phyloP scores from a whole-genome alignment of 2,113 vertebrate species.

The Phasianus colchicus region DNA sequence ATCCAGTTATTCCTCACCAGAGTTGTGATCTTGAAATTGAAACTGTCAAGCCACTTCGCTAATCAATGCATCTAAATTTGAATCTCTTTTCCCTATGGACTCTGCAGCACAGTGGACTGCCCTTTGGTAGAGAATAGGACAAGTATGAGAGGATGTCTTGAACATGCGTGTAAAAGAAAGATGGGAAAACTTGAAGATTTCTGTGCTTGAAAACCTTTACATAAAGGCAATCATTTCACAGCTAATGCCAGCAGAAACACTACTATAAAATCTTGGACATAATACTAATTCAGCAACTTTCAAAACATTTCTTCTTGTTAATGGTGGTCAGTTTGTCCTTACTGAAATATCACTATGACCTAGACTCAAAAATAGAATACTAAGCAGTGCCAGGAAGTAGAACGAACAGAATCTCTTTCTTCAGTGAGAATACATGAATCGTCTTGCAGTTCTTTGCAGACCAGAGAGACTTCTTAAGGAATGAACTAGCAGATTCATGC shows the following conservation, averaged over 20 bases:
- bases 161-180: neutral
- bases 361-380: neutral
- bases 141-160: neutral
- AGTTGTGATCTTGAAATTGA: neutral
- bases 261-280: neutral
- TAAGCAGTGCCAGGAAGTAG: neutral
- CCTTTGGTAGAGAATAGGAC: neutral
- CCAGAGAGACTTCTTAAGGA: neutral
- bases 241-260: neutral
- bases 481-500: neutral
- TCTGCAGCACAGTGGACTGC: neutral
- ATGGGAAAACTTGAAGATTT: neutral
- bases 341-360: neutral
- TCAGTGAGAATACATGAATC: neutral
- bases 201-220: neutral
- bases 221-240: neutral
- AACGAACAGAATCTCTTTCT: neutral
- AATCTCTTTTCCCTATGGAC: neutral
- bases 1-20: neutral
- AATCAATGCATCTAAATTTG: neutral
- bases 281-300: neutral
- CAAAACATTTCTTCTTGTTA: neutral
- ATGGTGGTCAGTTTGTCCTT: neutral
- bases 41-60: neutral
- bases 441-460: neutral